phyloP scores from a whole-genome alignment of 2,797 vertebrate genomes.

The Anguilla marmorata region DNA sequence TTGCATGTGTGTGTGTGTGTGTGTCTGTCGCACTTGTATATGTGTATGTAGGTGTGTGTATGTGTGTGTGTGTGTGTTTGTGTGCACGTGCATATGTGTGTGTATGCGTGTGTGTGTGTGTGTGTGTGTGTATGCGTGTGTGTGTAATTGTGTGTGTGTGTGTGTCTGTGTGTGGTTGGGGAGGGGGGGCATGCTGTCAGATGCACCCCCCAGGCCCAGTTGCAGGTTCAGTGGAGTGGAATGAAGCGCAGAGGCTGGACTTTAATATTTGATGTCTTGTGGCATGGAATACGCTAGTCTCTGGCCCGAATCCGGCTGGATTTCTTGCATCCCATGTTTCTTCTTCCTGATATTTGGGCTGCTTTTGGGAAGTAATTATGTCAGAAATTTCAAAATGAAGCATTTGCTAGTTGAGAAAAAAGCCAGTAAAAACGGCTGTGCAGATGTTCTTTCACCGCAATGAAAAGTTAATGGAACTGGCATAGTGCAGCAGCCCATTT shows the following conservation, averaged over 20 bases:
- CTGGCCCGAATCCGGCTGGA: not conserved
- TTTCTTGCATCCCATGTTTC: not conserved
- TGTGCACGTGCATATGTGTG: not conserved
- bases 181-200: not conserved
- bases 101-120: not conserved
- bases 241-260: conserved; percentile 22
- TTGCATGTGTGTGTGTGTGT: conserved; percentile 14
- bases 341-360: not conserved
- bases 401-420: not conserved
- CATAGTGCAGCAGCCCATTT: too few relatives aligned
- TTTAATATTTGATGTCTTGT: conserved; percentile 34
- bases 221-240: conserved; percentile 10
- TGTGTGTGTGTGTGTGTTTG: too few relatives aligned
- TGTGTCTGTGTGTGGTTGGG: too few relatives aligned
- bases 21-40: conserved; percentile 17
- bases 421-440: not conserved
- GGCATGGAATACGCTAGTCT: conserved; percentile 6
- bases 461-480: not conserved
- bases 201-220: conserved; percentile 3
- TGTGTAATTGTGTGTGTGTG: conserved; percentile 17
- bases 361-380: not conserved
- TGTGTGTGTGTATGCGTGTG: not conserved
- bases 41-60: too few relatives aligned
- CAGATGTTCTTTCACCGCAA: not conserved
- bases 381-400: not conserved